Percentiles rank a stretch among this genome's conserved stretches.
Evolutionary conservation across 2,888 invertebrate species (phyloP).

Genomic region (Trachelus tabidus): DNA sequence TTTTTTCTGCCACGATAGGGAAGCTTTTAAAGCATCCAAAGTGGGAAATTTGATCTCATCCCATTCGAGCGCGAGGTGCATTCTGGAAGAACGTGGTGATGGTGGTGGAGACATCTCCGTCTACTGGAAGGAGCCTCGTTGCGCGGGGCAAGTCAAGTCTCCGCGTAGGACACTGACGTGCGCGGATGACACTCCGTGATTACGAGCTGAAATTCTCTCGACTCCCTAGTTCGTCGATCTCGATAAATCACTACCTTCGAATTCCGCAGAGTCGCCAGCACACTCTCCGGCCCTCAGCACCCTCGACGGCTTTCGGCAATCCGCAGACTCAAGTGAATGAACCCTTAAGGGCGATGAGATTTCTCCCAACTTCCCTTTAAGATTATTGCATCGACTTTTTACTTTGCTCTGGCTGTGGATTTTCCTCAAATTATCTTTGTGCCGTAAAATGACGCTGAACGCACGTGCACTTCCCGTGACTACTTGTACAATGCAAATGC

Average conservation of each 20-base stretch:
- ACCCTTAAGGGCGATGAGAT: constrained; percentile 33
- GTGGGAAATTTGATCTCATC: background rate
- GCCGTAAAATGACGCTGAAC: background rate
- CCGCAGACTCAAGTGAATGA: constrained; percentile 26
- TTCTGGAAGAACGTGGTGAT: too few relatives aligned
- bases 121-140: too few relatives aligned
- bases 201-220: background rate
- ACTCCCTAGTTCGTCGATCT: constrained; percentile 27
- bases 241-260: constrained; percentile 42
- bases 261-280: background rate
- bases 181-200: background rate
- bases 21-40: too few relatives aligned
- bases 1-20: too few relatives aligned
- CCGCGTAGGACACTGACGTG: background rate
- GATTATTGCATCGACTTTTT: constrained; percentile 28
- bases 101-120: too few relatives aligned
- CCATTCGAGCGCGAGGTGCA: background rate
- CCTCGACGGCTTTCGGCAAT: background rate
- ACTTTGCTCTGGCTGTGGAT: background rate
- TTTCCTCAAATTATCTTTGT: background rate
- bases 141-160: too few relatives aligned
- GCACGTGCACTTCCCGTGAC: background rate
- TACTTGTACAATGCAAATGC: background rate
- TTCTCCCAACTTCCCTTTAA: constrained; percentile 20
- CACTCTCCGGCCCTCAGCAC: background rate